These are phyloP conservation scores for Erythrocercus mccallii DNA, from an alignment of 2,113 vertebrate genomes.

Conservation along the genomic window DNA sequence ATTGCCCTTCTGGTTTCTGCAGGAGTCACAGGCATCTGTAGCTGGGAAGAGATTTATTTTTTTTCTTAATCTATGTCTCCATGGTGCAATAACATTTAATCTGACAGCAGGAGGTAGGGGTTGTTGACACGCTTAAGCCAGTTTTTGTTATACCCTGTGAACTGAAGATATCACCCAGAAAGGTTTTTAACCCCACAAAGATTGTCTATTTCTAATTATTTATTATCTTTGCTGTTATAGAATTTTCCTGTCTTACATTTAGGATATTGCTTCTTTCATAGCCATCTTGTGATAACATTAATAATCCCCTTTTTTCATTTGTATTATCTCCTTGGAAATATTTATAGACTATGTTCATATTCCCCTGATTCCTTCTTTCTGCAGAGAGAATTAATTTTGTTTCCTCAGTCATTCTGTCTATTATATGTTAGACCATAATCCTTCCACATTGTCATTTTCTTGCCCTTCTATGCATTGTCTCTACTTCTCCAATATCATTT, in stretches of 20 bases:
- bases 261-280: conserved; percentile 10
- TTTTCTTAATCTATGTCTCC: background rate
- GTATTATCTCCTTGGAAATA: conserved; percentile 41
- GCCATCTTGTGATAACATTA: conserved; percentile 25
- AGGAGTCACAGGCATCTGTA: background rate
- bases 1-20: background rate
- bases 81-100: background rate
- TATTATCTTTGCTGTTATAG: background rate
- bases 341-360: conserved; percentile 23
- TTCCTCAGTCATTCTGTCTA: background rate
- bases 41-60: background rate
- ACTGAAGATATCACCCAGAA: background rate
- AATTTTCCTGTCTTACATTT: conserved; percentile 18
- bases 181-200: background rate
- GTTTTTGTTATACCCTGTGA: background rate
- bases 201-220: conserved; percentile 6
- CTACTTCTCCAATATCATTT: background rate
- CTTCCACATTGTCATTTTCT: background rate
- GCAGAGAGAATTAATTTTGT: conserved; percentile 33
- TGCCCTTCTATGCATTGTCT: conserved; percentile 1
- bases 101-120: background rate
- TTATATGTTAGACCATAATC: background rate
- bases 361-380: conserved; percentile 19
- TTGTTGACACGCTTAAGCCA: background rate
- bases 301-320: conserved; percentile 49